A percentile compares a stretch with the other conserved stretches of the same genome.
These are phyloP conservation scores for Napeogenes sylphis DNA, from an alignment of 2,888 invertebrate genomes.

Conservation along the genomic window DNA sequence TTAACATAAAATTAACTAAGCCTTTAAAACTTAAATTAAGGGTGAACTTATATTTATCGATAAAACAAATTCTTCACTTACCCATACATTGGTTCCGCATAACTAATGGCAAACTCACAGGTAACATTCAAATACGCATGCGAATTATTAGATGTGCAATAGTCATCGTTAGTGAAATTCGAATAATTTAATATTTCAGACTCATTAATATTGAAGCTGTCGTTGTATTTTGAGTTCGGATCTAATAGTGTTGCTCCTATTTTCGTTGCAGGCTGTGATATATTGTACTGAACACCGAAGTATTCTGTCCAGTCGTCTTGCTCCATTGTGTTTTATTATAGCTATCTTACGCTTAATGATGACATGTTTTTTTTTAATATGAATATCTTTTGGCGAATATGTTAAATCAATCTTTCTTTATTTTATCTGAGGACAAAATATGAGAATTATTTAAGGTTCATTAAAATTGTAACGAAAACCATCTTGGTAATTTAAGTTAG, in stretches of 20 bases:
- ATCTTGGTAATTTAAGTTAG: no score
- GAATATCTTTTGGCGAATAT: slow-evolving; percentile 25
- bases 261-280: slow-evolving; percentile 33
- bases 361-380: slow-evolving; percentile 38
- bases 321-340: slow-evolving; percentile 51
- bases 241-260: slow-evolving; percentile 16
- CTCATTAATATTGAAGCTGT: slow-evolving; percentile 49
- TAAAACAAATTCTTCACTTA: slow-evolving; percentile 32
- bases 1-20: no score
- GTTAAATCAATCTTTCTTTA: slow-evolving; percentile 27
- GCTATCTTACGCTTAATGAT: slow-evolving; percentile 42
- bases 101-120: slow-evolving; percentile 79
- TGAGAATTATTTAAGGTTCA: not conserved
- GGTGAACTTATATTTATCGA: no score
- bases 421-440: slow-evolving; percentile 42
- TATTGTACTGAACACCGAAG: slow-evolving; percentile 43
- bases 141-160: slow-evolving; percentile 61
- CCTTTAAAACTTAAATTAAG: no score
- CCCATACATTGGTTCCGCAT: slow-evolving; percentile 82
- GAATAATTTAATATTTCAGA: slow-evolving; percentile 47
- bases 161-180: slow-evolving; percentile 63
- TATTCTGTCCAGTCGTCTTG: slow-evolving; percentile 58
- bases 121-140: slow-evolving; percentile 80
- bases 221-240: slow-evolving; percentile 38
- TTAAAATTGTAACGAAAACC: not conserved